Evolutionary conservation across 35 echinoderm and acorn worm species (phyloP).

Genomic region (Patiria miniata): DNA sequence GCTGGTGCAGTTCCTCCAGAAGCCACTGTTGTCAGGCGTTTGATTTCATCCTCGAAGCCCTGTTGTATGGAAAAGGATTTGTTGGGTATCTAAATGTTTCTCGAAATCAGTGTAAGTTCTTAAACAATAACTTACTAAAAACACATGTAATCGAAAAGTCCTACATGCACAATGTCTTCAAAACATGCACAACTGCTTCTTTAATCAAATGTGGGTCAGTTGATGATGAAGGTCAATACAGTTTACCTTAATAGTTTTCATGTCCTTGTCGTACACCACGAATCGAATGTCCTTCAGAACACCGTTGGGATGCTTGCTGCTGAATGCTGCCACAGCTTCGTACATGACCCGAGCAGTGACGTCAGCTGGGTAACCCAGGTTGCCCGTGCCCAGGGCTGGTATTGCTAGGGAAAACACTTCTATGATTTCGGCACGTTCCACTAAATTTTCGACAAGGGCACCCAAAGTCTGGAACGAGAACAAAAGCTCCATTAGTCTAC

Average conservation of each 20-base stretch:
- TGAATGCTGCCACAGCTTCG: conserved; percentile 37
- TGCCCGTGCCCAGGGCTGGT: conserved; percentile 60
- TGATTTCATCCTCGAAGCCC: conserved; percentile 4
- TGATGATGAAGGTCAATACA: no score
- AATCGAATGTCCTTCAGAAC: conserved; percentile 33
- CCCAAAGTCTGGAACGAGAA: not conserved
- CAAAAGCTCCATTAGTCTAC: no score
- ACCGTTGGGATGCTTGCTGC: conserved; percentile 1
- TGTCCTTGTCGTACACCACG: conserved; percentile 56
- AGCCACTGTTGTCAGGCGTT: not conserved
- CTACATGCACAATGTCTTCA: no score
- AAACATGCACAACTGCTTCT: no score
- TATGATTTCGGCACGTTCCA: not conserved
- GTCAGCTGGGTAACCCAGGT: conserved; percentile 38
- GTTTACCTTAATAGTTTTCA: conserved; percentile 16
- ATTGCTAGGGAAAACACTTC: conserved; percentile 52
- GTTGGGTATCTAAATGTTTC: no score
- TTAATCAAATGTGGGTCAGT: no score
- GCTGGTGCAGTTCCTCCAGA: not conserved
- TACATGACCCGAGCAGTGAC: conserved; percentile 45
- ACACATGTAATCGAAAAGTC: no score
- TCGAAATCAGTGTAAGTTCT: no score
- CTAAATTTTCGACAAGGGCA: not conserved
- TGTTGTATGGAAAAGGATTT: not conserved
- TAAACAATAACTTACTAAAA: no score